A percentile compares a stretch with the other conserved stretches of the same genome.
phyloP scores from a whole-genome alignment of 2,888 invertebrate genomes.

The Saturnia pavonia region DNA sequence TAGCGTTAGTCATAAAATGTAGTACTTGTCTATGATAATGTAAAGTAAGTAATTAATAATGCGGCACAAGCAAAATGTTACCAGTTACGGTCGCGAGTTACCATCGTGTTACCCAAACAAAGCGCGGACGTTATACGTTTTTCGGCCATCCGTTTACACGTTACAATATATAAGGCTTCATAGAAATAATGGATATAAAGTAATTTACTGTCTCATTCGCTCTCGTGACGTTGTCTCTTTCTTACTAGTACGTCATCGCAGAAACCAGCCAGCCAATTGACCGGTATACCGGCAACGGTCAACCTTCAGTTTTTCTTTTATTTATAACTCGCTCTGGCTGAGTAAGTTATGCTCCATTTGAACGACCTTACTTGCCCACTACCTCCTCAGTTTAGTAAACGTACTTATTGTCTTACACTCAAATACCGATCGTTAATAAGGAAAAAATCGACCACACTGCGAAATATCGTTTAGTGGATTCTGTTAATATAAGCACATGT shows the following conservation, averaged over 20 bases:
- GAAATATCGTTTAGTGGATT: no score
- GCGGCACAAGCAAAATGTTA: conserved; percentile 35
- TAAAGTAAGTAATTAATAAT: conserved; percentile 47
- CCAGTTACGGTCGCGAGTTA: conserved; percentile 53
- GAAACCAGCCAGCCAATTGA: conserved; percentile 81
- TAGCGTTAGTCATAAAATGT: background rate
- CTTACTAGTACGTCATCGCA: conserved; percentile 74
- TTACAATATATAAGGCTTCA: conserved; percentile 76
- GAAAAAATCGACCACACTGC: background rate
- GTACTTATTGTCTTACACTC: background rate
- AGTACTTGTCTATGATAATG: conserved; percentile 16
- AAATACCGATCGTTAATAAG: background rate
- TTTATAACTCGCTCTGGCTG: conserved; percentile 78
- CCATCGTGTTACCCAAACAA: conserved; percentile 56
- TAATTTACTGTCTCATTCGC: conserved; percentile 47
- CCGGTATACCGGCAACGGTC: conserved; percentile 81
- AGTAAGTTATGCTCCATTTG: conserved; percentile 73
- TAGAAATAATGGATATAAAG: conserved; percentile 70
- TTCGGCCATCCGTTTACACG: conserved; percentile 73
- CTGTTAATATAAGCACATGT: no score
- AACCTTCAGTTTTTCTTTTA: conserved; percentile 82
- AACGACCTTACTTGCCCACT: conserved; percentile 33
- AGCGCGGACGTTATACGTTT: conserved; percentile 73
- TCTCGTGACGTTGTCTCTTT: conserved; percentile 42
- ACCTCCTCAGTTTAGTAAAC: background rate